These are phyloP conservation scores for Syrrhaptes paradoxus DNA, from an alignment of 2,113 vertebrate genomes.

Conservation along the genomic window DNA sequence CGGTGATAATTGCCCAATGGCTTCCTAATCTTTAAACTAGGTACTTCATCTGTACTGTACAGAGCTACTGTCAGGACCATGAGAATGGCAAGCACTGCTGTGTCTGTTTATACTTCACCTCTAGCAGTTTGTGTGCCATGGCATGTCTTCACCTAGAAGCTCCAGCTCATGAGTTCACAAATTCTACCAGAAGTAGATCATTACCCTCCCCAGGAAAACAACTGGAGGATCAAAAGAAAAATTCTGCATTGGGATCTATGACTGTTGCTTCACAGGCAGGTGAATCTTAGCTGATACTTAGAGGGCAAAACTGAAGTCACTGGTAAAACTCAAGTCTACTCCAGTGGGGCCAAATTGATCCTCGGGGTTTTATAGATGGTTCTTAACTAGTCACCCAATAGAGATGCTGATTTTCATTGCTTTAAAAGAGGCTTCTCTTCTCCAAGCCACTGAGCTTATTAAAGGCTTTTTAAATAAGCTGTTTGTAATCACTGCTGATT, in stretches of 20 bases:
- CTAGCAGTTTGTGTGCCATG: neutral
- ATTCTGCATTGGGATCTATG: neutral
- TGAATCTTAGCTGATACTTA: neutral
- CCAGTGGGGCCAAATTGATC: neutral
- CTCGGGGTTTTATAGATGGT: neutral
- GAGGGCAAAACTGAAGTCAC: neutral
- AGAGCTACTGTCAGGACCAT: neutral
- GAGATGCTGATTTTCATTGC: neutral
- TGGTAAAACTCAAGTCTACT: neutral
- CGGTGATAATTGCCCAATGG: neutral
- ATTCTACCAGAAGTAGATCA: neutral
- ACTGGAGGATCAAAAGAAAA: neutral
- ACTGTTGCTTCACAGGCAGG: neutral
- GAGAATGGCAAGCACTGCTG: neutral
- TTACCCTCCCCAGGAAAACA: neutral
- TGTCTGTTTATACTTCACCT: neutral
- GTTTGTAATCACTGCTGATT: conserved; percentile 50
- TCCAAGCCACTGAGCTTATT: conserved; percentile 4
- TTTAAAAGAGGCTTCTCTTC: neutral
- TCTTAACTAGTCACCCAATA: neutral
- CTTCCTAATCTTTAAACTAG: neutral
- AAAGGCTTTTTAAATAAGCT: conserved; percentile 31
- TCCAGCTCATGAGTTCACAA: neutral
- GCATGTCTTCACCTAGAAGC: neutral
- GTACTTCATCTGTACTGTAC: neutral